These are phyloP conservation scores for Falco berigora DNA, from an alignment of 2,797 vertebrate species.

Conservation along the genomic window DNA sequence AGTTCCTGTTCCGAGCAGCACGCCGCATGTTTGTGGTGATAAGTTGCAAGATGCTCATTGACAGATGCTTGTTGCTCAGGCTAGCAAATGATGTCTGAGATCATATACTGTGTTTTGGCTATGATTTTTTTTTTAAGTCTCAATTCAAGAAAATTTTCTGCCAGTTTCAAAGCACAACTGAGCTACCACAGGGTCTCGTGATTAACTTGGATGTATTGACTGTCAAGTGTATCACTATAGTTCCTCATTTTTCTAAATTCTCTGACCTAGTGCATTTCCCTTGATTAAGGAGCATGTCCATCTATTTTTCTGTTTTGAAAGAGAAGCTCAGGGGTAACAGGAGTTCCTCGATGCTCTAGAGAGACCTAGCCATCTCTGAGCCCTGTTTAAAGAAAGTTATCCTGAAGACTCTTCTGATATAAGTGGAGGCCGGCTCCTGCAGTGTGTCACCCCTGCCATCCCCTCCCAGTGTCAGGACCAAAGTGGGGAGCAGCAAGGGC, in stretches of 20 bases:
- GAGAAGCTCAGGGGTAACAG: accelerated
- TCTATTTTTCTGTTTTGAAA: neutral
- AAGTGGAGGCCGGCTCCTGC: neutral
- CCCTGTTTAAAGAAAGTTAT: neutral
- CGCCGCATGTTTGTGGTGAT: neutral
- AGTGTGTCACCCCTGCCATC: neutral
- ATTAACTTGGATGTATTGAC: neutral
- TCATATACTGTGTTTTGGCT: neutral
- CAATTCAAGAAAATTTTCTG: neutral
- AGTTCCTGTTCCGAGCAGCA: neutral
- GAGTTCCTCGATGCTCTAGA: neutral
- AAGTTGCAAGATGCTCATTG: neutral
- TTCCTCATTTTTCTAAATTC: neutral
- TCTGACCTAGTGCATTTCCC: neutral
- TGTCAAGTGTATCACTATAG: neutral
- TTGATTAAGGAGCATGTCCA: neutral
- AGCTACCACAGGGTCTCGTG: neutral
- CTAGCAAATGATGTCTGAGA: neutral
- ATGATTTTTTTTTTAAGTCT: neutral
- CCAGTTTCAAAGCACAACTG: neutral
- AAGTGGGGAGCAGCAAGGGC: neutral
- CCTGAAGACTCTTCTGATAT: neutral
- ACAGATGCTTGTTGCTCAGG: slow-evolving; percentile 3
- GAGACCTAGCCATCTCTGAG: neutral
- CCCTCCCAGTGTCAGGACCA: neutral